phyloP scores from a whole-genome alignment of 53 echinoderm and acorn worm genomes.

The Stichopus horrens region DNA sequence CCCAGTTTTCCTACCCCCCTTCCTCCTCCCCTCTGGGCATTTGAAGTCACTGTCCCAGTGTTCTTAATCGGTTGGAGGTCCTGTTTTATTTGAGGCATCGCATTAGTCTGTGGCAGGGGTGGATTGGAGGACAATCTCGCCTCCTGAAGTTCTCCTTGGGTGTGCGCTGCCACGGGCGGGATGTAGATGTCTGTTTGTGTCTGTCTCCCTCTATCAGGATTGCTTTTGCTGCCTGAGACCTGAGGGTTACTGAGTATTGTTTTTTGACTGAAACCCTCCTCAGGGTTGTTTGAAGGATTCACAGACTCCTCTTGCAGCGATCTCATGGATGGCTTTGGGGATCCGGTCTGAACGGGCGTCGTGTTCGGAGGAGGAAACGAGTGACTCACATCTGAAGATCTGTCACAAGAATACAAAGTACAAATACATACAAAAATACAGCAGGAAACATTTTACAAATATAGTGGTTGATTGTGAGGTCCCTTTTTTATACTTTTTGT shows the following conservation, averaged over 20 bases:
- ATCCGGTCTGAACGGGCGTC: not conserved
- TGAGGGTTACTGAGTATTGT: not conserved
- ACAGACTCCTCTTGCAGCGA: slow-evolving; percentile 20
- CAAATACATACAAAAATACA: not conserved
- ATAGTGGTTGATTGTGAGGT: no score
- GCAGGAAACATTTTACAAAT: not conserved
- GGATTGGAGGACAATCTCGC: not conserved
- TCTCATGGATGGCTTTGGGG: not conserved
- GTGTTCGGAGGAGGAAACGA: slow-evolving; percentile 19
- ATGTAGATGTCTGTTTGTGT: slow-evolving; percentile 73
- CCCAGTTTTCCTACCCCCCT: not conserved
- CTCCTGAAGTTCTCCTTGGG: not conserved
- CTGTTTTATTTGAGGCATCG: not conserved
- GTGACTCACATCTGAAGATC: slow-evolving; percentile 22
- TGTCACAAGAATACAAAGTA: not conserved
- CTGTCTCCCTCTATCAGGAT: slow-evolving; percentile 1
- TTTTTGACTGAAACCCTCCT: not conserved
- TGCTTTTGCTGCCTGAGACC: not conserved
- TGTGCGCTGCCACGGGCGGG: slow-evolving; percentile 41
- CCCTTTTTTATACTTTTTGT: no score
- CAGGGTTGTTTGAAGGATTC: not conserved
- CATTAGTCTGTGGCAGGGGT: not conserved
- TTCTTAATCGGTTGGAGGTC: slow-evolving; percentile 10
- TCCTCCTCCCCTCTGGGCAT: not conserved
- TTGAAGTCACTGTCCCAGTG: not conserved